Evolutionary conservation across 2,888 invertebrate species (phyloP).

Genomic region (Eupithecia dodoneata): DNA sequence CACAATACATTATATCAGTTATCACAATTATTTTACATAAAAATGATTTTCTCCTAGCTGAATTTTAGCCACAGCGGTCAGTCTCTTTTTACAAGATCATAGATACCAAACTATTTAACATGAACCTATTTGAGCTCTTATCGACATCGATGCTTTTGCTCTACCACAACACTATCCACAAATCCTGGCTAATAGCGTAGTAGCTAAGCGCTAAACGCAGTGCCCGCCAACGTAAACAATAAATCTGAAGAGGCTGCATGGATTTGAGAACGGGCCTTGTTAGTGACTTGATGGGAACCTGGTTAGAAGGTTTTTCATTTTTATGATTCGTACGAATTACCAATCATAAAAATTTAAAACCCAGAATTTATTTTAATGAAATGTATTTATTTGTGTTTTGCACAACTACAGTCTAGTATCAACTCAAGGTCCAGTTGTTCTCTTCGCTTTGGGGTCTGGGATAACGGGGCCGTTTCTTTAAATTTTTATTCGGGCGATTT

Average conservation of each 20-base stretch:
- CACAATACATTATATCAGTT: too few relatives aligned
- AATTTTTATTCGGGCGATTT: background rate
- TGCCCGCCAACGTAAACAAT: conserved; percentile 62
- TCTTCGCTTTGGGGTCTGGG: background rate
- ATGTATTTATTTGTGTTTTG: background rate
- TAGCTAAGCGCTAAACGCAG: conserved; percentile 56
- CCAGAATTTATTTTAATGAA: too few relatives aligned
- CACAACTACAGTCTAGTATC: background rate
- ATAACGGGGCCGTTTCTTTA: background rate
- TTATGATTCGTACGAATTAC: background rate
- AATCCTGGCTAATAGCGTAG: conserved; percentile 47
- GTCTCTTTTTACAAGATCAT: background rate
- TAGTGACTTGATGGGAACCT: conserved; percentile 38
- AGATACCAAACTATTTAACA: background rate
- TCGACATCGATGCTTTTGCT: conserved; percentile 27
- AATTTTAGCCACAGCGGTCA: background rate
- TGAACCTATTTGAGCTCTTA: background rate
- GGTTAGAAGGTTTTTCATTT: background rate
- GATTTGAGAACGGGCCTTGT: conserved; percentile 43
- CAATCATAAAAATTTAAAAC: too few relatives aligned
- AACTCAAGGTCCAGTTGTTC: background rate
- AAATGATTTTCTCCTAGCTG: too few relatives aligned
- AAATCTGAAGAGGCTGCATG: conserved; percentile 58
- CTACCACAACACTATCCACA: conserved; percentile 47
- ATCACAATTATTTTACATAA: too few relatives aligned